Evolutionary conservation across 2,797 vertebrate genomes (phyloP).

Genomic region (Thripadectes ignobilis): DNA sequence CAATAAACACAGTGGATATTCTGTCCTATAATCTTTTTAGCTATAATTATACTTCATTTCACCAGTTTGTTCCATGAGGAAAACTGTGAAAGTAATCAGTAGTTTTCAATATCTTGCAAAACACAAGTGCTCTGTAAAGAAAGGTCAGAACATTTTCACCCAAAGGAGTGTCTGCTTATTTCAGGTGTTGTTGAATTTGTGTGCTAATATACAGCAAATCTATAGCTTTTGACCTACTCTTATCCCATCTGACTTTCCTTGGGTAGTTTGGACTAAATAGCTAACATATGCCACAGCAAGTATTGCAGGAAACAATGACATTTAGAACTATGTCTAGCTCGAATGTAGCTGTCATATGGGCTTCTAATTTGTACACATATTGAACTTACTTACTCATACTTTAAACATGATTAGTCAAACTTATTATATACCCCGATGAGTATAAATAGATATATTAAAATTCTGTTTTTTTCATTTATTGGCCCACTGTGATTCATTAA

Average conservation of each 20-base stretch:
- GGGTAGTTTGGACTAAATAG: not conserved
- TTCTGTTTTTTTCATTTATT: not conserved
- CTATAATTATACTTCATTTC: constrained; percentile 48
- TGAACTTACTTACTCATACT: not conserved
- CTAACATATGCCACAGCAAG: not conserved
- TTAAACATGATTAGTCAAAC: not conserved
- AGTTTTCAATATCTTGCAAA: constrained; percentile 30
- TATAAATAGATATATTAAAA: not conserved
- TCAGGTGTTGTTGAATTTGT: not conserved
- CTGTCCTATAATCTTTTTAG: not conserved
- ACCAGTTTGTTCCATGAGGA: constrained; percentile 12
- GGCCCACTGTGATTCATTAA: not conserved
- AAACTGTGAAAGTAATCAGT: constrained; percentile 19
- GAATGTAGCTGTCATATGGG: not conserved
- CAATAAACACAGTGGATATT: constrained; percentile 15
- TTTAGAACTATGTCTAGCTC: not conserved
- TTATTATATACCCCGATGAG: not conserved
- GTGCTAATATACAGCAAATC: not conserved
- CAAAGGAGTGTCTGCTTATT: not conserved
- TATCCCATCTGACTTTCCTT: not conserved
- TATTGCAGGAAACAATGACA: not conserved
- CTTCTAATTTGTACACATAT: not conserved
- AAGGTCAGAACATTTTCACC: constrained; percentile 21
- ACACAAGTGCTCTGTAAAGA: not conserved
- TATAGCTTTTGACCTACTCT: not conserved